Base-by-base conservation (phyloP, 2,888 invertebrate species). In the Steromphala cineraria region DNA sequence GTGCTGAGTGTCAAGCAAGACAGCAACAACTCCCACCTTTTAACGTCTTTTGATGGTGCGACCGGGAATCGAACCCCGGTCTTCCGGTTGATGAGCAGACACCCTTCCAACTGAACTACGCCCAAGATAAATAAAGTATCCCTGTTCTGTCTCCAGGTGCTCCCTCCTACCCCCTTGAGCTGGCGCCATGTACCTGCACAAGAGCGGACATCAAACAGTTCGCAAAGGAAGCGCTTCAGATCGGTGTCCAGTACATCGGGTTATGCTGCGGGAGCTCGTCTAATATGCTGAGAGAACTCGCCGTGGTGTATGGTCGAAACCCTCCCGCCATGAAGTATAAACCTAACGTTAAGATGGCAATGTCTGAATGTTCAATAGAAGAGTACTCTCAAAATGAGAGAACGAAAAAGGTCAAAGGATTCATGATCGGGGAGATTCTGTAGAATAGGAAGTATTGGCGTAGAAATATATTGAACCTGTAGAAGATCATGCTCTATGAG, bases 251-350 rank as follows among this genome's bases (percentile, higher is more conserved):
- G 78, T 91, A 92, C 80, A 82, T 92, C 0, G 92, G 92, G 0
- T 84, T 92, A 40, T 92, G 92, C 81, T 92, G 92, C 79, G 92
- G 92, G 19, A 89, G 89, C 80, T 81, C 88, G 0, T 83, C 90
- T 1, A 86, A 88, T 78, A 85, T 88, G 79, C 85, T 87, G 53
- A 83, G 92, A 28, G 87, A 88, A 13, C 83, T 92, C 40, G 89
- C 91, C 2, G 89, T 87, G 52, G 82, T 76, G 1, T 87, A 90
- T 28, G 92, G 90, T 0, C 86, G 89, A 19, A 81, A 75, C 4
- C 88, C 91, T 5, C 87, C 88, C 0, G 87, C 90, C 28, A 81
- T 80, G 79, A 85, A 83, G 76, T 90, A 88, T 79, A 80, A 87
- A 0, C 87, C 90, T 0, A 83, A 88, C 55, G 87, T 90, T 86